phyloP scores from a whole-genome alignment of 2,888 invertebrate genomes.

The Lithophane semibrunnea region DNA sequence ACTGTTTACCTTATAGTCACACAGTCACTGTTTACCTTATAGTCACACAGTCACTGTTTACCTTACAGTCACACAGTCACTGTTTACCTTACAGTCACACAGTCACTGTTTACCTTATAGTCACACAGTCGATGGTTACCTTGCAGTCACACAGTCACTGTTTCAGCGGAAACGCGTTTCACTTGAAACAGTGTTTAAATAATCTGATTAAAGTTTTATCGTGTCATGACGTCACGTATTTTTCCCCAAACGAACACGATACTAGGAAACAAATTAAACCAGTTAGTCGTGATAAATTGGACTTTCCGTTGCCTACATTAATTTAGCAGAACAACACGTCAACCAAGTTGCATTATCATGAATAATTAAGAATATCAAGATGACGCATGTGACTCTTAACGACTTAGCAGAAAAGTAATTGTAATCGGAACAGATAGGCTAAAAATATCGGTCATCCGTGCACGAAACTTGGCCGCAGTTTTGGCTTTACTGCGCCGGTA shows the following conservation, averaged over 20 bases:
- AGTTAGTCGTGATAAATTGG: slow-evolving; percentile 6
- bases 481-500: neutral
- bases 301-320: slow-evolving; percentile 14
- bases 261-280: slow-evolving; percentile 38
- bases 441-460: neutral
- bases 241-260: slow-evolving; percentile 35
- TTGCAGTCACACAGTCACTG: slow-evolving; percentile 1
- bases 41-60: too few species aligned
- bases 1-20: too few species aligned
- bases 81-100: too few species aligned
- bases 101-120: too few species aligned
- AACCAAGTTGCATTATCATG: neutral
- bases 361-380: slow-evolving; percentile 16
- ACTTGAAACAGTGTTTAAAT: slow-evolving; percentile 33
- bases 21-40: too few species aligned
- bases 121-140: too few species aligned
- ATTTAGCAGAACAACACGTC: neutral
- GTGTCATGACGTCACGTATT: slow-evolving; percentile 34
- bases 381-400: slow-evolving; percentile 3
- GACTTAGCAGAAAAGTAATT: slow-evolving; percentile 2
- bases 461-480: slow-evolving; percentile 12
- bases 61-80: too few species aligned
- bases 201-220: slow-evolving; percentile 47
- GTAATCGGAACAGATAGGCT: neutral
- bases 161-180: slow-evolving; percentile 22